Evolutionary conservation across 2,113 vertebrate species (phyloP).

Genomic region (Zapornia atra): DNA sequence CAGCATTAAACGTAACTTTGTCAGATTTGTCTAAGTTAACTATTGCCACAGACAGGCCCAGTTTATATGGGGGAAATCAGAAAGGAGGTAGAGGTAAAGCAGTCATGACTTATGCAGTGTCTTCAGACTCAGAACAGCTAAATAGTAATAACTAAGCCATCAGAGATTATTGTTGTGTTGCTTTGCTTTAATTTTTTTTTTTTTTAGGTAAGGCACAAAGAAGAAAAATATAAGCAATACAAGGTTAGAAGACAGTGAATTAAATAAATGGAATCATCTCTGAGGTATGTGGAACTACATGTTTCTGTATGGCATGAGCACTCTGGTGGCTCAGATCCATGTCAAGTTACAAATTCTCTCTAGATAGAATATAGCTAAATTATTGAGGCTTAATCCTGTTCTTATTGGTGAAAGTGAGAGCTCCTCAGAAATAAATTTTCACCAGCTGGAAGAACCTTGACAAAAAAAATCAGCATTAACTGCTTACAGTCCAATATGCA

Average conservation of each 20-base stretch:
- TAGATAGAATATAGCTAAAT: not conserved
- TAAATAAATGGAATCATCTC: not conserved
- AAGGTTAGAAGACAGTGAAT: not conserved
- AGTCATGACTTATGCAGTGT: not conserved
- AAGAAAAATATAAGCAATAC: not conserved
- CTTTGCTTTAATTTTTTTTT: too few species aligned
- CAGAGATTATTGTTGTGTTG: too few species aligned
- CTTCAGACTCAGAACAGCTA: not conserved
- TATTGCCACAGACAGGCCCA: not conserved
- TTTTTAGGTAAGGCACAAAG: not conserved
- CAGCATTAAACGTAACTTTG: not conserved
- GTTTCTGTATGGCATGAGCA: not conserved
- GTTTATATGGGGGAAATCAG: not conserved
- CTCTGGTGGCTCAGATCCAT: not conserved
- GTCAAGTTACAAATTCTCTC: not conserved
- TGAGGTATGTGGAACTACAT: not conserved
- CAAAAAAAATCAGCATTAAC: not conserved
- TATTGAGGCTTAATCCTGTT: not conserved
- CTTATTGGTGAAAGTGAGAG: not conserved
- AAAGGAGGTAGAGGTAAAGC: not conserved
- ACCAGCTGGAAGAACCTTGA: not conserved
- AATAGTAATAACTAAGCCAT: not conserved
- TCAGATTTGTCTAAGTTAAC: not conserved
- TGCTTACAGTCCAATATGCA: not conserved
- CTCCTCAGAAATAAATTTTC: not conserved